These are phyloP conservation scores for Phodopus roborovskii DNA, from an alignment of 2,113 vertebrate species.

Conservation along the genomic window DNA sequence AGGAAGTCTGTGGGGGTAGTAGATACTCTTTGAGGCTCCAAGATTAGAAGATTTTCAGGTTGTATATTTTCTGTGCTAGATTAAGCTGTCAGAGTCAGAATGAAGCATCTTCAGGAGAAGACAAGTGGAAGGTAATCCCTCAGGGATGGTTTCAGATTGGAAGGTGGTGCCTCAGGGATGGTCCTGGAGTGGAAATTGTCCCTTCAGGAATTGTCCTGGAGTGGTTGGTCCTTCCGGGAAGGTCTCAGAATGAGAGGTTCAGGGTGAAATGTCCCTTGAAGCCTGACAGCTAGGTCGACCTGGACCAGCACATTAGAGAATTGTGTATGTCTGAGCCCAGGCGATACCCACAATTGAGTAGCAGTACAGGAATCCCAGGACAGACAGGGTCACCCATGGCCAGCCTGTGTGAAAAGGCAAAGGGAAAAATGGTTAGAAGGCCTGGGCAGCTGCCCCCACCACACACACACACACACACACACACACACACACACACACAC, in stretches of 20 bases:
- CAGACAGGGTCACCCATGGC: conserved; percentile 87
- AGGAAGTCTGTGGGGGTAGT: neutral
- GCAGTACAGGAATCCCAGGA: conserved; percentile 88
- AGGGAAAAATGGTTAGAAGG: conserved; percentile 65
- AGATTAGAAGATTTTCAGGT: neutral
- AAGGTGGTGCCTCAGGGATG: neutral
- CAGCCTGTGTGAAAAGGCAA: conserved; percentile 83
- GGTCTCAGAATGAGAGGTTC: neutral
- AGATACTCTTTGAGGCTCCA: neutral
- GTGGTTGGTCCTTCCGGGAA: neutral
- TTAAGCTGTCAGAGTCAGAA: neutral
- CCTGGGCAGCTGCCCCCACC: neutral
- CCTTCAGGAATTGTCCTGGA: neutral
- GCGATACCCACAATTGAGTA: conserved; percentile 89
- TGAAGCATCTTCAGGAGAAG: conserved; percentile 34
- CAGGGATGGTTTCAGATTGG: neutral
- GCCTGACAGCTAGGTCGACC: neutral
- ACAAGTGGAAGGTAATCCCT: neutral
- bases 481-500: too few species aligned
- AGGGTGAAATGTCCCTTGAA: neutral
- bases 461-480: too few species aligned
- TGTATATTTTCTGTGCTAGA: neutral
- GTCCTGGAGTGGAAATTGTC: neutral
- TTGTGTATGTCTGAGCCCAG: conserved; percentile 80
- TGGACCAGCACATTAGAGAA: neutral